Evolutionary conservation across 2,888 invertebrate species (phyloP).

Genomic region (Mimumesa dahlbomi): DNA sequence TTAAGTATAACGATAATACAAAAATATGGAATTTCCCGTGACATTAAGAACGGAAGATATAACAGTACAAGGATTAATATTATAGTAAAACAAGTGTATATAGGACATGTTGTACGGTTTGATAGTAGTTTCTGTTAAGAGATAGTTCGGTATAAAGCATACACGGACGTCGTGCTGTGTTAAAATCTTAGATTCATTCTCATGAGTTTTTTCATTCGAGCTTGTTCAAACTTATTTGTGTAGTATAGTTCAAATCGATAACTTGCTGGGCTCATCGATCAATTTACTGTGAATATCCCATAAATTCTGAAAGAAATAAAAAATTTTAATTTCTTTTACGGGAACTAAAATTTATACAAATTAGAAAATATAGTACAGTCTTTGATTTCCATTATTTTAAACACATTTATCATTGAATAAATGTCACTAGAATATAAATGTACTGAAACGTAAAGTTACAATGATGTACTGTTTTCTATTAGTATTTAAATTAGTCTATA

Average conservation of each 20-base stretch:
- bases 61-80: conserved; percentile 36
- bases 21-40: conserved; percentile 53
- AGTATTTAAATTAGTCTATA: too few relatives aligned
- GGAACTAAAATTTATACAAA: background rate
- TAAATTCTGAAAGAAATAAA: conserved; percentile 79
- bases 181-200: conserved; percentile 19
- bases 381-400: background rate
- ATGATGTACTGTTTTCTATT: too few relatives aligned
- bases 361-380: background rate
- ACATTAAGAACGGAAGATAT: conserved; percentile 27
- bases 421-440: too few relatives aligned
- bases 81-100: conserved; percentile 28
- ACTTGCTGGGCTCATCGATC: conserved; percentile 70
- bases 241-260: conserved; percentile 5
- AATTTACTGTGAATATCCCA: conserved; percentile 81
- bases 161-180: conserved; percentile 6
- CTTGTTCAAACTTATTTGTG: conserved; percentile 1
- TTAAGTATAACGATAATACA: conserved; percentile 44
- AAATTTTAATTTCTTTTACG: background rate
- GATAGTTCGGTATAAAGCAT: conserved; percentile 7
- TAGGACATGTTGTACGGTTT: conserved; percentile 13
- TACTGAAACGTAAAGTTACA: too few relatives aligned
- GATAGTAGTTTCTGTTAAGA: conserved; percentile 3
- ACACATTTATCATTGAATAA: background rate
- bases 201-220: conserved; percentile 15